Evolutionary conservation across 2,113 vertebrate genomes (phyloP).

Genomic region (Sinocyclocheilus rhinocerous): DNA sequence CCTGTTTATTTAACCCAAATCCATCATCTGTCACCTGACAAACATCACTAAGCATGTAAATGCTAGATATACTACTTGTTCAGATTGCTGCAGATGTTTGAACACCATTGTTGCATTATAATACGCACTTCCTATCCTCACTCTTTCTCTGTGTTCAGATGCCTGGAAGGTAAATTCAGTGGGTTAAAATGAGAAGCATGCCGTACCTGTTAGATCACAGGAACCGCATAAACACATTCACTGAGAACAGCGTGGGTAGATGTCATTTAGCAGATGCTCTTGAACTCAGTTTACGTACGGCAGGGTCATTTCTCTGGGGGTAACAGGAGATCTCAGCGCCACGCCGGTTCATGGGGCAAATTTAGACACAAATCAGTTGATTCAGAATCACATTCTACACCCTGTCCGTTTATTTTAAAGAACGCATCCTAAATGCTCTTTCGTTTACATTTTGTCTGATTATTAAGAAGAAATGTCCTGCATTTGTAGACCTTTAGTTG

Average conservation of each 20-base stretch:
- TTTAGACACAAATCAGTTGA: too few relatives aligned
- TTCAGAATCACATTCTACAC: too few relatives aligned
- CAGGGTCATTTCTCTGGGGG: conserved; percentile 24
- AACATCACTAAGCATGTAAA: background rate
- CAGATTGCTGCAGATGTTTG: background rate
- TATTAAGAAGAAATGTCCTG: background rate
- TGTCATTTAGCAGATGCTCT: conserved; percentile 33
- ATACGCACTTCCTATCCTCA: background rate
- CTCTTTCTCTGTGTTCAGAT: background rate
- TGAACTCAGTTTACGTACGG: background rate
- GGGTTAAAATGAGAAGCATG: background rate
- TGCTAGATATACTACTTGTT: background rate
- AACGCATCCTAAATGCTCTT: background rate
- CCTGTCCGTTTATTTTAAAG: conserved; percentile 1
- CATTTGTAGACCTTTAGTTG: background rate
- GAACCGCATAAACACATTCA: background rate
- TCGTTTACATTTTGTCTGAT: background rate
- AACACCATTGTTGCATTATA: background rate
- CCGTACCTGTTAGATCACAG: conserved; percentile 14
- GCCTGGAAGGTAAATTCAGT: background rate
- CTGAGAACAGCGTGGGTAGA: background rate
- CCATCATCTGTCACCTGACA: background rate
- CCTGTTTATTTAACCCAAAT: background rate
- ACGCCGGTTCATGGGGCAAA: conserved; percentile 11
- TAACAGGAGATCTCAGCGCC: conserved; percentile 24